These are phyloP conservation scores for Drosophila picticornis DNA, from an alignment of 2,888 invertebrate genomes.

Conservation along the genomic window DNA sequence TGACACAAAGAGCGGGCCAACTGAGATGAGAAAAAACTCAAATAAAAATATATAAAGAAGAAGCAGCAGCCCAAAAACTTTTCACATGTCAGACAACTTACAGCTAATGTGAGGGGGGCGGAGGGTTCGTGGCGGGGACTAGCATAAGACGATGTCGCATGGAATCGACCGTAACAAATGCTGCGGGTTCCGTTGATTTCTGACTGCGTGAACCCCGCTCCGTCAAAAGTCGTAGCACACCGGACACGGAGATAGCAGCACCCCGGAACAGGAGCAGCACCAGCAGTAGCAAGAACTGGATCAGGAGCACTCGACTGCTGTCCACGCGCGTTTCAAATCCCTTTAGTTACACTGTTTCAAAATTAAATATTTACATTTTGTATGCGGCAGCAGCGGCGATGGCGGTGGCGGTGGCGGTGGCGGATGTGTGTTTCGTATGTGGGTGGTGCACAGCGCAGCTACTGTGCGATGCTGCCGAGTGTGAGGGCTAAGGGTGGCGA, in stretches of 20 bases:
- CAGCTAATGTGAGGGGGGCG: not conserved
- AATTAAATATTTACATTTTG: slow-evolving; percentile 84
- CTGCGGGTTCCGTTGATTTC: slow-evolving; percentile 83
- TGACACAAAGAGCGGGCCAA: slow-evolving; percentile 20
- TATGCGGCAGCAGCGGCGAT: slow-evolving; percentile 42
- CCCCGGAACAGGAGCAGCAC: slow-evolving; percentile 10
- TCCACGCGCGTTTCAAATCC: slow-evolving; percentile 81
- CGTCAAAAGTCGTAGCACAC: not conserved
- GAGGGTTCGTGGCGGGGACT: not conserved
- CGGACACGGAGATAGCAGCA: slow-evolving; percentile 31
- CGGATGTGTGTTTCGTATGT: slow-evolving; percentile 19
- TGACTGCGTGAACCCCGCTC: slow-evolving; percentile 15
- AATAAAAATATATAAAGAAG: slow-evolving; percentile 34
- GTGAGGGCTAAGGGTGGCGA: slow-evolving; percentile 26
- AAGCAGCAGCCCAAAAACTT: slow-evolving; percentile 53
- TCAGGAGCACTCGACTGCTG: slow-evolving; percentile 25
- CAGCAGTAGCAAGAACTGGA: slow-evolving; percentile 7
- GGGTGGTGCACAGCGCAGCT: slow-evolving; percentile 5
- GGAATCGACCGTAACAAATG: slow-evolving; percentile 74
- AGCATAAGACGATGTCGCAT: slow-evolving; percentile 44
- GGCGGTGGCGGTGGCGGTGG: slow-evolving; percentile 2
- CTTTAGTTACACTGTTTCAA: slow-evolving; percentile 83
- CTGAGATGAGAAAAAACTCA: slow-evolving; percentile 37
- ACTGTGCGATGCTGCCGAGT: slow-evolving; percentile 1
- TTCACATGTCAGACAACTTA: slow-evolving; percentile 66